Evolutionary conservation across 2,888 invertebrate genomes (phyloP), one percentile per base, ranked within the genome.

Genomic region (Gortyna flavago): DNA sequence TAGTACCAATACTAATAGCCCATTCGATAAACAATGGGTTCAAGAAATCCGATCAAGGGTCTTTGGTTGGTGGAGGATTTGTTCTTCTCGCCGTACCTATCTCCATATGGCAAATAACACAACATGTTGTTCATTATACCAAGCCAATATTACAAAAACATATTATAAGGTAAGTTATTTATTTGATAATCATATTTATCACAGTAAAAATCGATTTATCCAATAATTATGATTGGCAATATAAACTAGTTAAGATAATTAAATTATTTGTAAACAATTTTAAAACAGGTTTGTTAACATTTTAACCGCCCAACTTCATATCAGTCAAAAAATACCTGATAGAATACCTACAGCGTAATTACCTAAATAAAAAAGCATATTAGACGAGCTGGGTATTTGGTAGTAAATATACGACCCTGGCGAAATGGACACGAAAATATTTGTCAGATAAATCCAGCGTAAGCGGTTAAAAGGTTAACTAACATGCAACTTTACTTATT

Each of bases 31-130:
- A 97, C 91, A 98, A 98, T 97, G 98, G 98, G 11, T 98, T 98
- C 88, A 97, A 97, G 69, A 97, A 98, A 88, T 97, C 98, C 85
- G 98, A 98, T 91, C 98, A 98, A 94, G 98, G 98, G 89, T 97
- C 98, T 76, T 96, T 99, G 85, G 98, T 99, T 77, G 99, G 98
- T 16, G 99, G 99, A 8, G 97, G 99, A n/a, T 99, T 99, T 95
- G 99, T 99, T 38, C 97, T 99, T 85, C 97, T 99, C 77, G 98
- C 99, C 0, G 96, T 99, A 70, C 99, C 99, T 0, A 98, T 99
- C 84, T 99, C 99, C 66, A 97, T 99, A 89, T 99, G 99, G 98
- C 99, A 99, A 95, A 99, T 99, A 90, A 98, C 98, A 67, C 99
- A 99, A 93, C 99, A 99, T 95, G 97, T 99, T 92, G 98, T 99